A percentile compares a stretch with the other conserved stretches of the same genome.
phyloP scores from a whole-genome alignment of 2,113 vertebrate species.

The Tragelaphus strepsiceros region DNA sequence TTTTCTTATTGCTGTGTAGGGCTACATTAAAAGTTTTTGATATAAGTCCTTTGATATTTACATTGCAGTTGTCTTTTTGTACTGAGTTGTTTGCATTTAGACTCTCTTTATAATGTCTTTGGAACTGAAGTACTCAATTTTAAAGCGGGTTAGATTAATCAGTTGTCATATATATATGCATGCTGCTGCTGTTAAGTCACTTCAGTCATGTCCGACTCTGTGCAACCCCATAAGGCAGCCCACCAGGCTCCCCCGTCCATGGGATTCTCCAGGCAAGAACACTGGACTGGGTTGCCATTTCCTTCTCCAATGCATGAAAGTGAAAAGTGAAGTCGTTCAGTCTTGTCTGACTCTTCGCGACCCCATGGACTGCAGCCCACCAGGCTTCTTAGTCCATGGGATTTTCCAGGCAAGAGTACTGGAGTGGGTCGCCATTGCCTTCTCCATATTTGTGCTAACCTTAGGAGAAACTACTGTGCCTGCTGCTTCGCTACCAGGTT shows the following conservation, averaged over 20 bases:
- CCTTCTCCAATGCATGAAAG: not conserved
- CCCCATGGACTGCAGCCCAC: not conserved
- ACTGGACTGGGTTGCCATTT: not conserved
- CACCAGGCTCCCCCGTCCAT: no score
- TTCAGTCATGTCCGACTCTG: no score
- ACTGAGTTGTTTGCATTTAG: not conserved
- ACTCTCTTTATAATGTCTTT: not conserved
- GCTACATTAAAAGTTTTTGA: not conserved
- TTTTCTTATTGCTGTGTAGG: not conserved
- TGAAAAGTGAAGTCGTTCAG: not conserved
- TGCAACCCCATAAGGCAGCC: no score
- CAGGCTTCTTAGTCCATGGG: rapidly evolving
- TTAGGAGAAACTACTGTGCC: no score
- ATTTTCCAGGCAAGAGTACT: not conserved
- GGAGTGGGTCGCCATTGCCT: not conserved
- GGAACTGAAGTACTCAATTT: not conserved
- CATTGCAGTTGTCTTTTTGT: not conserved
- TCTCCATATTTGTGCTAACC: not conserved
- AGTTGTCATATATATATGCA: not conserved
- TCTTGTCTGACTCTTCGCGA: rapidly evolving
- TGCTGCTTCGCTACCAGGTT: not conserved
- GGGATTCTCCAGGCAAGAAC: no score
- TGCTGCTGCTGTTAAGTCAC: no score
- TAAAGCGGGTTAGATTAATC: not conserved
- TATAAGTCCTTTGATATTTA: not conserved